These are phyloP conservation scores for Cantharis flavilabris DNA, from an alignment of 2,888 invertebrate species.

Conservation along the genomic window DNA sequence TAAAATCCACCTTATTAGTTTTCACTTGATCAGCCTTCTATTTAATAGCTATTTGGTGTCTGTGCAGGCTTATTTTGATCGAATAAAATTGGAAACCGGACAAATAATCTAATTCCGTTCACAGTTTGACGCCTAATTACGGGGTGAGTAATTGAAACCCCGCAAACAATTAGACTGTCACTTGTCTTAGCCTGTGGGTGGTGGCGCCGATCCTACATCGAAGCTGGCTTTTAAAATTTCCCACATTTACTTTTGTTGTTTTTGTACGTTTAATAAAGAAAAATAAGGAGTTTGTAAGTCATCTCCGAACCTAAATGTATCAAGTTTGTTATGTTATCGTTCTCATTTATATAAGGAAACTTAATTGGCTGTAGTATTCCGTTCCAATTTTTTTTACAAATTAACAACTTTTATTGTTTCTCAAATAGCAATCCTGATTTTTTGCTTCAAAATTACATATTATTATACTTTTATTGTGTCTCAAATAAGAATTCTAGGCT, in stretches of 20 bases:
- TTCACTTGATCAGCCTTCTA: conserved; percentile 20
- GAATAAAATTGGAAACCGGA: conserved; percentile 44
- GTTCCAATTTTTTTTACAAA: neutral
- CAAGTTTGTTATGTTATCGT: conserved; percentile 11
- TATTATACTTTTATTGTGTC: neutral
- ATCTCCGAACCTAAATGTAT: conserved; percentile 15
- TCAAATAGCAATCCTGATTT: neutral
- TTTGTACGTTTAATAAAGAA: conserved; percentile 19
- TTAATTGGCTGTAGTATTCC: neutral
- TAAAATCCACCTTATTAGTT: neutral
- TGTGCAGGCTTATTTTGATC: conserved; percentile 24
- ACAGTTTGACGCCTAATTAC: conserved; percentile 56
- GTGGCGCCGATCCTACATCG: conserved; percentile 41
- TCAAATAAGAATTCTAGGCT: neutral
- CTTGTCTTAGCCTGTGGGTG: conserved; percentile 51
- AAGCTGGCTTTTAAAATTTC: conserved; percentile 12
- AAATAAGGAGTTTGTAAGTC: conserved; percentile 22
- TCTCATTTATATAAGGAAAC: neutral
- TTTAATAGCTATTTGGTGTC: conserved; percentile 21
- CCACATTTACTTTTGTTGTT: conserved; percentile 10
- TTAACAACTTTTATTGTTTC: neutral
- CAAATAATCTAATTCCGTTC: conserved; percentile 56
- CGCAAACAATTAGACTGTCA: conserved; percentile 56
- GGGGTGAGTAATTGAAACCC: conserved; percentile 54
- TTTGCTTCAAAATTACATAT: neutral